Conservation (phyloP, 1,140 invertebrate species). For the Bursaphelenchus mucronatus region DNA sequence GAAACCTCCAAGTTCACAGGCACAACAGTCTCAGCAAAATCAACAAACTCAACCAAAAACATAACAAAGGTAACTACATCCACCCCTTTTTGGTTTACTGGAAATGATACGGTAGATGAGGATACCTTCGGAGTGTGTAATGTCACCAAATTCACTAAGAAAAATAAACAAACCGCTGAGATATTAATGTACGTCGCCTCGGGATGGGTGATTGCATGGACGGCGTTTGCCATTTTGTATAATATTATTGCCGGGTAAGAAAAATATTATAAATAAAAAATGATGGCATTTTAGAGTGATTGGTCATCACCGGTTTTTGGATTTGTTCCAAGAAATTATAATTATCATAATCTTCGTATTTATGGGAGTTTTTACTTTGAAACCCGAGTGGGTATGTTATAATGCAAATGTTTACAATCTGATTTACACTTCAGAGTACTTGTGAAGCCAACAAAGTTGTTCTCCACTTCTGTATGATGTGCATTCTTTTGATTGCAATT, state of each 20-base stretch:
- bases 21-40: slow-evolving; percentile 18
- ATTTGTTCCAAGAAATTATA: slow-evolving; percentile 32
- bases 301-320: slow-evolving; percentile 26
- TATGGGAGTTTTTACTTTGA: slow-evolving; percentile 36
- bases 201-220: slow-evolving; percentile 28
- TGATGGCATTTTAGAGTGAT: slow-evolving; percentile 13
- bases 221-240: slow-evolving; percentile 21
- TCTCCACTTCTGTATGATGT: neutral
- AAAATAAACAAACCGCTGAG: slow-evolving; percentile 18
- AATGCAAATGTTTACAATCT: neutral
- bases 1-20: slow-evolving; percentile 23
- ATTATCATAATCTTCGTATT: slow-evolving; percentile 29
- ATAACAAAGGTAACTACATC: slow-evolving; percentile 7
- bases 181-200: slow-evolving; percentile 33
- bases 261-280: neutral
- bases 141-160: slow-evolving; percentile 18
- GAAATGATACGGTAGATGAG: neutral
- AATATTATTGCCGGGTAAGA: slow-evolving; percentile 16
- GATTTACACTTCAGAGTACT: slow-evolving; percentile 12
- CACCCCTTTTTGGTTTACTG: slow-evolving; percentile 22
- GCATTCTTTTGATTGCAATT: slow-evolving; percentile 2
- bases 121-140: slow-evolving; percentile 25
- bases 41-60: slow-evolving; percentile 7
- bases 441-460: slow-evolving; percentile 13
- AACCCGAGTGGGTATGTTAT: slow-evolving; percentile 14